Percentiles rank a stretch among this genome's conserved stretches.
These are phyloP conservation scores for Cryptoprocta ferox DNA, from an alignment of 2,797 vertebrate species.

Conservation along the genomic window DNA sequence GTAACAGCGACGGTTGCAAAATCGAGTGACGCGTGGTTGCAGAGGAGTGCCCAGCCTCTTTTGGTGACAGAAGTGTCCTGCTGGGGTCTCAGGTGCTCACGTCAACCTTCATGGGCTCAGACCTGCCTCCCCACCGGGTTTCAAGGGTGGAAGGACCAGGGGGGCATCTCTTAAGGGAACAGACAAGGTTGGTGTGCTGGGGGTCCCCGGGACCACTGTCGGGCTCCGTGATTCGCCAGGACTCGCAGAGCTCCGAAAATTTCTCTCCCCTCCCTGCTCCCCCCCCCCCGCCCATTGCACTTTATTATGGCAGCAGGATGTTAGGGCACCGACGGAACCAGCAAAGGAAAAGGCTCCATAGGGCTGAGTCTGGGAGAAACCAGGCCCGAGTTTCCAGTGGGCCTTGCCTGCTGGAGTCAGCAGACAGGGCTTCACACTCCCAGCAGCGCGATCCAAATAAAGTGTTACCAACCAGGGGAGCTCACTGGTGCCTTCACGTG, in stretches of 20 bases:
- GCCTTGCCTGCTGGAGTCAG: not conserved
- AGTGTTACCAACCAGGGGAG: not conserved
- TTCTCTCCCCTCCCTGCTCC: not conserved
- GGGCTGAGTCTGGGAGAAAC: not conserved
- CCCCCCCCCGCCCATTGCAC: not conserved
- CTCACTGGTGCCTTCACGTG: not conserved
- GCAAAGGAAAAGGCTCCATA: not conserved
- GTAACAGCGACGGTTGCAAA: not conserved
- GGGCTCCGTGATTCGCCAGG: not conserved
- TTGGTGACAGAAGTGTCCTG: not conserved
- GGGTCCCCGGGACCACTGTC: not conserved
- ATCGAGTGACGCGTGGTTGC: not conserved
- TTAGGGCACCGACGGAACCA: not conserved
- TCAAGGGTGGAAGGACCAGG: not conserved
- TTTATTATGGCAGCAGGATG: not conserved
- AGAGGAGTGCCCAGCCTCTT: fast-evolving
- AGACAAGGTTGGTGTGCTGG: not conserved
- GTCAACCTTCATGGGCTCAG: not conserved
- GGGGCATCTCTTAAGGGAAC: not conserved
- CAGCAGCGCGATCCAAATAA: fast-evolving
- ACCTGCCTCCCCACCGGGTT: not conserved
- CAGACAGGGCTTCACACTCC: not conserved
- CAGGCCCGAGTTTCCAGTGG: not conserved
- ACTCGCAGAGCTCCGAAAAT: not conserved
- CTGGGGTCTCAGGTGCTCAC: not conserved